Evolutionary conservation across 2,888 invertebrate genomes (phyloP), one percentile per base, ranked within the genome.

Genomic region (Diploptera punctata): DNA sequence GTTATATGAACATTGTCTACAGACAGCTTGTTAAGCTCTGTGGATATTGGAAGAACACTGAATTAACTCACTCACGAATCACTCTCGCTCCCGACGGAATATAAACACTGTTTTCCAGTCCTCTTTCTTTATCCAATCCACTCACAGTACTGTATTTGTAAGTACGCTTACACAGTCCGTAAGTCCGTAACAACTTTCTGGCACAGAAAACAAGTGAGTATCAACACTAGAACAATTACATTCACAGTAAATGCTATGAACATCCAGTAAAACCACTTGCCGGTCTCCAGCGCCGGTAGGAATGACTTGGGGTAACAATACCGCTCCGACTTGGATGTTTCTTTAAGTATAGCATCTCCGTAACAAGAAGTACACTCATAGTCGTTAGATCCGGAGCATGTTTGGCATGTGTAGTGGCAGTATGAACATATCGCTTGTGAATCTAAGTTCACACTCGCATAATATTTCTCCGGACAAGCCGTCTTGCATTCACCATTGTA

Each of bases 351-450:
- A 4, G 91, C 89, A 80, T 93, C 93, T 5, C 86, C 86, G 79
- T 87, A 87, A 81, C 93, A 93, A 4, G 87, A 83, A 52, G 85
- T 82, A 81, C 93, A 93, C 78, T 93, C 89, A 78, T 87, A 88
- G 81, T 90, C 89, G 77, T 87, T 86, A 7, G 92, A 89, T 10
- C 93, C 93, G 7, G 83, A 82, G 79, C 93, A 93, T 10, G 86
- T 85, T 72, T 86, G 86, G 80, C 93, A 93, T n/a, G 90, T 87
- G 81, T 93, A 93, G 82, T 93, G 93, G 80, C 93, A 93, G 33
- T 85, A 83, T 1, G 88, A 82, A 79, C 93, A 93, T 4, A 79
- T 80, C 74, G 65, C 74, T 31, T 24, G 65, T 18, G 19, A 75
- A 1, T 71, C 70, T 7, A 29, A 68, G 70, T 71, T 21, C 16